Evolutionary conservation across 2,113 vertebrate genomes (phyloP).

Genomic region (Melanotaenia duboulayi): DNA sequence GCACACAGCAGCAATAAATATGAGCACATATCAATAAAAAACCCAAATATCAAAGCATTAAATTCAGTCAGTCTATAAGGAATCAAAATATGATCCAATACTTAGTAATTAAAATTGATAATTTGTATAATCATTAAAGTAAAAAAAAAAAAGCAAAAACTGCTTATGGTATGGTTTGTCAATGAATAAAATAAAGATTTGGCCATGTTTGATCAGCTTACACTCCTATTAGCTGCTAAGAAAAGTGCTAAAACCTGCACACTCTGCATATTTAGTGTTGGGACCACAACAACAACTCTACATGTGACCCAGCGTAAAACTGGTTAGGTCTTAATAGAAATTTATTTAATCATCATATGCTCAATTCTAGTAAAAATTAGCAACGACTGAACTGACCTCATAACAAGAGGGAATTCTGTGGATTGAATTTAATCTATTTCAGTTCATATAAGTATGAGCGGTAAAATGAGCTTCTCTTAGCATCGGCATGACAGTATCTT

Average conservation of each 20-base stretch:
- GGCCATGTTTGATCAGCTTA: background rate
- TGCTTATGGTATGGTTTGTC: background rate
- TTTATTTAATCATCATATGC: background rate
- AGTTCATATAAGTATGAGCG: background rate
- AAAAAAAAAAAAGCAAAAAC: background rate
- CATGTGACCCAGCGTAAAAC: background rate
- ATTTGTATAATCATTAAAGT: too few species aligned
- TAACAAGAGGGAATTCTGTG: background rate
- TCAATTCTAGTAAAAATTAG: background rate
- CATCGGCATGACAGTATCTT: conserved; percentile 9
- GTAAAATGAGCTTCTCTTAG: conserved; percentile 17
- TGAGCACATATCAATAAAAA: background rate
- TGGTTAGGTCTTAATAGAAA: background rate
- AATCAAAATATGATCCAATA: background rate
- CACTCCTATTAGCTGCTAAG: background rate
- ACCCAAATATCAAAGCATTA: too few species aligned
- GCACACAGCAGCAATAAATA: background rate
- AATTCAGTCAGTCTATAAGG: background rate
- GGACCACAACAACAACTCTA: background rate
- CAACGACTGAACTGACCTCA: background rate
- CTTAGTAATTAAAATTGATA: background rate
- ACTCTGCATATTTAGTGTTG: background rate
- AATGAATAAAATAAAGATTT: background rate
- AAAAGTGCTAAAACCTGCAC: background rate
- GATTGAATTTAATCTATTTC: background rate